phyloP scores from a whole-genome alignment of 2,113 vertebrate genomes.

The Lethenteron camtschaticum region DNA sequence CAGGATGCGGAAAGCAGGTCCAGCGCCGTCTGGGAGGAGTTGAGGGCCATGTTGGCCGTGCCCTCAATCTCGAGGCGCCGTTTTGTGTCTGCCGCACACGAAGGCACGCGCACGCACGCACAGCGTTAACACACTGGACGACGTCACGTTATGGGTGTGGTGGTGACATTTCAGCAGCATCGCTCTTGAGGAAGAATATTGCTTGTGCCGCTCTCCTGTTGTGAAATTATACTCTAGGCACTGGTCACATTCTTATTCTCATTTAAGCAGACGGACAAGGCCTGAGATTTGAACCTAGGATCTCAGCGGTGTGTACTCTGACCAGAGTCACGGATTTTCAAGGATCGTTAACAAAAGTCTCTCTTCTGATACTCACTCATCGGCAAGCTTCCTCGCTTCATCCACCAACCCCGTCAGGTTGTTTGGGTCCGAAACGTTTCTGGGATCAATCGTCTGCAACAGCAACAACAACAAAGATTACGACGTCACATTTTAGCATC shows the following conservation, averaged over 20 bases:
- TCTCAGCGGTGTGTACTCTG: background rate
- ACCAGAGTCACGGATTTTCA: background rate
- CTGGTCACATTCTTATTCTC: background rate
- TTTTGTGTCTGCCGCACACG: slow-evolving; percentile 42
- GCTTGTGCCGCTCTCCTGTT: too few species aligned
- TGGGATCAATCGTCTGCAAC: slow-evolving; percentile 1
- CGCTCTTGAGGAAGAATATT: too few species aligned
- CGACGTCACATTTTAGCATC: background rate
- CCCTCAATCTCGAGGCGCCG: slow-evolving; percentile 79
- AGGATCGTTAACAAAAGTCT: background rate
- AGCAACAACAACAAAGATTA: background rate
- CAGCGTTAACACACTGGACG: background rate
- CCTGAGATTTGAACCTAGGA: background rate
- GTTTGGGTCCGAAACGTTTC: slow-evolving; percentile 38
- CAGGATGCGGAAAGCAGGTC: slow-evolving; percentile 51
- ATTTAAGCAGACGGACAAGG: background rate
- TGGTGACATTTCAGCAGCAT: too few species aligned
- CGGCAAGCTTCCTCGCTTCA: slow-evolving; percentile 61
- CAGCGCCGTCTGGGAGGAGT: slow-evolving; percentile 62
- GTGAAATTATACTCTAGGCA: too few species aligned
- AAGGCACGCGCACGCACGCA: background rate
- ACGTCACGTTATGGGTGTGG: too few species aligned
- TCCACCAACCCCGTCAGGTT: slow-evolving; percentile 90
- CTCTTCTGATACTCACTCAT: slow-evolving; percentile 33
- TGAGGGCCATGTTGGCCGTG: slow-evolving; percentile 59